phyloP scores from a whole-genome alignment of 1,140 invertebrate genomes.

The Lysiphlebus fabarum region DNA sequence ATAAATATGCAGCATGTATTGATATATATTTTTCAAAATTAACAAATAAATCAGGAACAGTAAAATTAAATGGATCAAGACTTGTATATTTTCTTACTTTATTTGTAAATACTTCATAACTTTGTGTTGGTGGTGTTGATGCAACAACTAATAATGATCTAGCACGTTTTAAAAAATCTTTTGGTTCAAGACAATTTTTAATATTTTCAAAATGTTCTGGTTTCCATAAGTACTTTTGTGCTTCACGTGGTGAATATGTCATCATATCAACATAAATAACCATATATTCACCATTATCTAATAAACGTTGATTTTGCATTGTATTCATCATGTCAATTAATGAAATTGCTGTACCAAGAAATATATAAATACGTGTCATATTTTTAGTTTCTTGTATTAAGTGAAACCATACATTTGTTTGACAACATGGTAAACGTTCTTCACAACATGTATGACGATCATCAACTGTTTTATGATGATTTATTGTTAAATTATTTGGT shows the following conservation, averaged over 20 bases:
- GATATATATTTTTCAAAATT: constrained; percentile 74
- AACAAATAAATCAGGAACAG: constrained; percentile 61
- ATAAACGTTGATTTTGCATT: constrained; percentile 81
- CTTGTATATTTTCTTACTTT: constrained; percentile 74
- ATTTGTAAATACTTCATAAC: constrained; percentile 73
- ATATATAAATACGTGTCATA: constrained; percentile 88
- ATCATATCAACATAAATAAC: constrained; percentile 92
- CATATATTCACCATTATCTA: constrained; percentile 90
- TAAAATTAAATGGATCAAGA: constrained; percentile 73
- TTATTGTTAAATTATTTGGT: constrained; percentile 74
- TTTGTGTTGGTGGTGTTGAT: constrained; percentile 72
- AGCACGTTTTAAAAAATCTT: constrained; percentile 67
- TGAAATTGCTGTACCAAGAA: constrained; percentile 75
- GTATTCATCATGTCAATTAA: constrained; percentile 86
- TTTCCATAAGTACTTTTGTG: constrained; percentile 81
- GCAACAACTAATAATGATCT: constrained; percentile 82
- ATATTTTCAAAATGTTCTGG: constrained; percentile 59
- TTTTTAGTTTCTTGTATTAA: constrained; percentile 86
- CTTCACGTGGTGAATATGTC: constrained; percentile 73
- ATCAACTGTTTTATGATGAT: constrained; percentile 66
- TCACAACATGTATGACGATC: constrained; percentile 74
- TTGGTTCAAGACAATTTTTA: constrained; percentile 61
- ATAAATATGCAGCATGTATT: constrained; percentile 92
- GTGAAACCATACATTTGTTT: constrained; percentile 74
- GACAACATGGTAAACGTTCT: constrained; percentile 68